Conservation (phyloP, 2,113 vertebrate species). For the Gasterosteus aculeatus region DNA sequence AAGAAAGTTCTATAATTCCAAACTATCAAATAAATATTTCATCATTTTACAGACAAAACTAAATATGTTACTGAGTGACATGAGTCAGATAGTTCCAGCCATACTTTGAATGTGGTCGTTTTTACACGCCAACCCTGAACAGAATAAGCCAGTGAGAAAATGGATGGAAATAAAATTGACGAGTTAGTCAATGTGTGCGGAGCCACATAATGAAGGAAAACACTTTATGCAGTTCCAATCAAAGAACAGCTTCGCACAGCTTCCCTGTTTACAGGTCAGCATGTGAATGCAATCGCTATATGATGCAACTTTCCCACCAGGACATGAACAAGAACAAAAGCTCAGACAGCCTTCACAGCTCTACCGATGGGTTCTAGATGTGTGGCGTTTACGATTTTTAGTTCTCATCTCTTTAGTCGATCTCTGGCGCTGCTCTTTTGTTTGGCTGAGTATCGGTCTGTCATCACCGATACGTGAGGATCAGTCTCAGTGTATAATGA, state of each 20-base stretch:
- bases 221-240: not conserved
- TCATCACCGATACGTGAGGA: no score
- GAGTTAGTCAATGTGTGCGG: not conserved
- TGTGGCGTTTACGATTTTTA: not conserved
- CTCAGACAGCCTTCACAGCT: not conserved
- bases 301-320: conserved; percentile 15
- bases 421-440: not conserved
- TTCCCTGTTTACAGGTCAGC: not conserved
- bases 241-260: not conserved
- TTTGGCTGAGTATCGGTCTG: not conserved
- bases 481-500: not conserved
- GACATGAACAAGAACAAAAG: not conserved
- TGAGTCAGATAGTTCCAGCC: not conserved
- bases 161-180: not conserved
- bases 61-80: no score
- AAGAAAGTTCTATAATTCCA: no score
- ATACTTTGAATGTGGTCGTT: not conserved
- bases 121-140: not conserved
- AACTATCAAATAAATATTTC: no score
- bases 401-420: not conserved
- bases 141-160: not conserved
- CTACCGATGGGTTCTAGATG: not conserved
- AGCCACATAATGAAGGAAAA: not conserved
- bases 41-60: not conserved
- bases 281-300: not conserved